Percentiles rank a stretch among this genome's conserved stretches.
These are phyloP conservation scores for Pluvialis apricaria DNA, from an alignment of 2,113 vertebrate species.

Conservation along the genomic window DNA sequence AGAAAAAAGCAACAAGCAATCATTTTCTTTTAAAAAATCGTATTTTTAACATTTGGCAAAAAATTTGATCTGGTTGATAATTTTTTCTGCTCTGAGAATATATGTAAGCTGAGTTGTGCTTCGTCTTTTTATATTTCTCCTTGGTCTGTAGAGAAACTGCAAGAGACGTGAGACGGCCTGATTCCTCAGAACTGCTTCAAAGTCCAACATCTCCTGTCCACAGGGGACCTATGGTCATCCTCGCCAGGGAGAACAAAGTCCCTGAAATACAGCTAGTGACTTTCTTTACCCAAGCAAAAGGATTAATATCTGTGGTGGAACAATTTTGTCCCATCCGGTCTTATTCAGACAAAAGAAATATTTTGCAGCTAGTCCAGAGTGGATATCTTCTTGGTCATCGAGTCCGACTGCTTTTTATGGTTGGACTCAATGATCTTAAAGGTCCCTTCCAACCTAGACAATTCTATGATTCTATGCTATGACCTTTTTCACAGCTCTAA, in stretches of 20 bases:
- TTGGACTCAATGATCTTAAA: too few relatives aligned
- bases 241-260: background rate
- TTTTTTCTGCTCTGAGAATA: background rate
- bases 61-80: background rate
- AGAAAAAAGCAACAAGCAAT: background rate
- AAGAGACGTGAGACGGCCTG: background rate
- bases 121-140: background rate
- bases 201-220: background rate
- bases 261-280: background rate
- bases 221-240: background rate
- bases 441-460: too few relatives aligned
- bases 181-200: background rate
- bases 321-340: background rate
- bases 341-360: background rate
- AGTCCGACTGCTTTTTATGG: too few relatives aligned
- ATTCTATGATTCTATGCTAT: too few relatives aligned
- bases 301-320: background rate
- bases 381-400: background rate
- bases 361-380: background rate
- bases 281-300: background rate
- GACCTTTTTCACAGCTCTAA: background rate
- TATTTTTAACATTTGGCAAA: background rate
- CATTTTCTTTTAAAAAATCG: accelerated
- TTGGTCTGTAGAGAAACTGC: background rate
- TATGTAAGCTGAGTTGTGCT: background rate